phyloP scores from a whole-genome alignment of 2,797 vertebrate genomes.

The Falco novaeseelandiae region DNA sequence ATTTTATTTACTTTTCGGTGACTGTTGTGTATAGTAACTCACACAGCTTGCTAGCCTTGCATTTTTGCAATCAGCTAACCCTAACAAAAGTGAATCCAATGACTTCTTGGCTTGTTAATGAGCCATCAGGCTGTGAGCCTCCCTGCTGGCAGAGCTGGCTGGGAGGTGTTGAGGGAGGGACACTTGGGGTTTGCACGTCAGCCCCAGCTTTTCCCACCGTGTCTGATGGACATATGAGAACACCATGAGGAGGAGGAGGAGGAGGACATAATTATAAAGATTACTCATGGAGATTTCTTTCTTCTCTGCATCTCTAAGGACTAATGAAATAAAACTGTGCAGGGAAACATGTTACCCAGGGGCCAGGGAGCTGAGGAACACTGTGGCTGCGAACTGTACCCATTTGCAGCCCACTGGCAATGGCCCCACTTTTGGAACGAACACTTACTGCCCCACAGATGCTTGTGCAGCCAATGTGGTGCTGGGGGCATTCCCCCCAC shows the following conservation, averaged over 20 bases:
- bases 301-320: background rate
- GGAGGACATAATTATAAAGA: accelerated
- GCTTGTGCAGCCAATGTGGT: background rate
- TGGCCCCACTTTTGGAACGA: accelerated
- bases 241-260: background rate
- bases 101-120: background rate
- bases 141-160: background rate
- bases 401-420: background rate
- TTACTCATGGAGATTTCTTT: background rate
- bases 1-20: background rate
- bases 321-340: background rate
- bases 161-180: background rate
- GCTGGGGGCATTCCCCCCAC: background rate
- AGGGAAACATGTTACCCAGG: no score
- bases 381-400: background rate
- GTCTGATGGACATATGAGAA: background rate
- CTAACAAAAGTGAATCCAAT: background rate
- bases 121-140: background rate
- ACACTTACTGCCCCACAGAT: background rate
- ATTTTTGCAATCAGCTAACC: background rate
- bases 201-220: background rate
- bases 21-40: background rate
- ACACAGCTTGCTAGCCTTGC: background rate
- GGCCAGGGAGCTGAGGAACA: background rate
- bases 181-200: accelerated